Base-by-base conservation (phyloP, 2,113 vertebrate genomes). In the Mirza zaza region DNA sequence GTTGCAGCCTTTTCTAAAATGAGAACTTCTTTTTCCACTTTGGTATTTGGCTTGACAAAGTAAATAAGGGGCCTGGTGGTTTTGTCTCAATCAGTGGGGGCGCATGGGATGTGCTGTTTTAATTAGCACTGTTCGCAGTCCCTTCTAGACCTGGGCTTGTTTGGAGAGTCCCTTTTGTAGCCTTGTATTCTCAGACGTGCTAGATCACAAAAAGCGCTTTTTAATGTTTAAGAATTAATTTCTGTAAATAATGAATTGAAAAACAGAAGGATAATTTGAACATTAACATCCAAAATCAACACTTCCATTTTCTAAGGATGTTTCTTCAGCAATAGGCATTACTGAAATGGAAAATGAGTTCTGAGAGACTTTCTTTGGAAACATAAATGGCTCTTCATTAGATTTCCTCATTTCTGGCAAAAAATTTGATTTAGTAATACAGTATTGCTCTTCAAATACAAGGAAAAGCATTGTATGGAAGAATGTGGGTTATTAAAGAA, bases 301-400 rank as follows among this genome's bases (percentile, higher is more conserved):
- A 84, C 80, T 94, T 94, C 65, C 59, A 18, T 67, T 94, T 92
- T 83, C 85, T 75, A 85, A 92, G 36, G n/a, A 34, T 73, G 13
- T 88, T 88, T 94, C 45, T 86, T 55, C 6, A 25, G 82, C 50
- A 50, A 8, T 57, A 73, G 65, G 18, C n/a, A 4, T 68, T 59
- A 14, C 67, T 86, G 50, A 94, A 42, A 48, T 20, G 36, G 25
- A 63, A 87, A 70, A 59, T 36, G 27, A 36, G n/a, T 77, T 92
- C 70, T 61, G 52, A 71, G 39, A 84, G 27, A 76, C 25, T 93
- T 92, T 70, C 23, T 90, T 94, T 94, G 79, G 82, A 45, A 94
- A 55, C 4, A 50, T 61, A 79, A 79, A 81, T 59, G 45, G 36
- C 15, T 5, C 21, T 70, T 15, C 45, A n/a, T 67, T 77, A 39